Evolutionary conservation across 2,888 invertebrate species (phyloP).

Genomic region (Caprella mutica): DNA sequence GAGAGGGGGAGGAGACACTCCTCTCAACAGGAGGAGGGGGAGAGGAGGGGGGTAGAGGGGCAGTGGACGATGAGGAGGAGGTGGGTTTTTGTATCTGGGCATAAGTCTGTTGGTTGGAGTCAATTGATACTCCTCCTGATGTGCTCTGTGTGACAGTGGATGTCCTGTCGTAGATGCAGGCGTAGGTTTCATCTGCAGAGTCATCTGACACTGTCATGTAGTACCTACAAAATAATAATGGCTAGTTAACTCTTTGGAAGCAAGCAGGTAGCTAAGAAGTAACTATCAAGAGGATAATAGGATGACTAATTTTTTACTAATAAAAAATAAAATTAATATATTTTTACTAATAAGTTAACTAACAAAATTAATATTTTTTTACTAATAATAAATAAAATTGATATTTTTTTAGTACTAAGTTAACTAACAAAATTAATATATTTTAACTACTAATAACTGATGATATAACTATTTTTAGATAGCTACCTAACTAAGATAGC

Average conservation of each 20-base stretch:
- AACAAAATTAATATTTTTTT: too few relatives aligned
- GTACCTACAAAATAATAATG: constrained; percentile 19
- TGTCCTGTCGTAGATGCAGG: constrained; percentile 27
- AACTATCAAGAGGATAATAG: too few relatives aligned
- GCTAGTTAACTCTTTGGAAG: not conserved
- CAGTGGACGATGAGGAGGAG: not conserved
- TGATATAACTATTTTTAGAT: too few relatives aligned
- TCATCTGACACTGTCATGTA: constrained; percentile 34
- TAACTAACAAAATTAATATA: too few relatives aligned
- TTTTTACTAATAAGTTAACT: too few relatives aligned
- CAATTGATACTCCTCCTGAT: constrained; percentile 8
- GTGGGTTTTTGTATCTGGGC: constrained; percentile 31
- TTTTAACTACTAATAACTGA: too few relatives aligned
- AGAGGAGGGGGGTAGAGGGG: constrained; percentile 17
- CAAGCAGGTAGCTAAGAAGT: not conserved
- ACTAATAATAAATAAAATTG: too few relatives aligned
- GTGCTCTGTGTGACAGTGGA: not conserved
- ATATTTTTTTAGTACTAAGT: too few relatives aligned
- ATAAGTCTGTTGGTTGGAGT: constrained; percentile 27
- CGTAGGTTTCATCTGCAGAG: constrained; percentile 33
- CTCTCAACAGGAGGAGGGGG: not conserved
- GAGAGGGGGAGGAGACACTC: constrained; percentile 19
- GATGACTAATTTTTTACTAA: too few relatives aligned
- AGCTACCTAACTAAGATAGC: too few relatives aligned
- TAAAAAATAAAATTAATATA: too few relatives aligned